Base-by-base conservation (phyloP, 1,140 invertebrate genomes). In the Pantala flavescens region DNA sequence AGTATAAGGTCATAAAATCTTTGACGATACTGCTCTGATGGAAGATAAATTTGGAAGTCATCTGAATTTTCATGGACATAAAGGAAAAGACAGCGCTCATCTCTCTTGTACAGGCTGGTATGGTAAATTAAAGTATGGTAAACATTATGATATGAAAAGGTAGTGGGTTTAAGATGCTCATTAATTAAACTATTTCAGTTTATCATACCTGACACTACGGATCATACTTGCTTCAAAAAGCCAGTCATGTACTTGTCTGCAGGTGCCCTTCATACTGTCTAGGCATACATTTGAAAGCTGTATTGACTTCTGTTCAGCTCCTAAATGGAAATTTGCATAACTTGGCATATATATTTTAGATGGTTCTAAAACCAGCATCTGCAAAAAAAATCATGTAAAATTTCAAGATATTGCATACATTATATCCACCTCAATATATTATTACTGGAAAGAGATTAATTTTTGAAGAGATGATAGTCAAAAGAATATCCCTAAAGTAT, bases 31-130 rank as follows among this genome's bases (percentile, higher is more conserved):
- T 88, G 78, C 71, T 90, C 88, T 0, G 96, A 98, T 14, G 98
- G 96, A 77, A 99, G 93, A 82, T 93, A 98, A 84, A 99, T 97
- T 88, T 99, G 97, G 84, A 99, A 99, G 85, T 98, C 97, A 81
- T 98, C 96, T 10, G 96, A 98, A 80, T 98, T 98, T 81, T 98
- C 93, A 82, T 97, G 93, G 24, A 99, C 97, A 82, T 99, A 99
- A 0, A 99, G 86, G 83, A 98, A 99, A 0, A 99, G 86, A 75
- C 96, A 98, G 16, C 97, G 85, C 80, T 97, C 94, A 82, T 99
- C 97, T 73, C 96, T 87, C 82, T 98, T 98, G 82, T 98, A 99
- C 70, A 97, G 85, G 82, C 93, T 92, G 80, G 63, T 49, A 49
- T 49, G 43, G 43, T 11, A 49, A 49, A 49, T 9, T 19, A 63